Percentiles rank a stretch among this genome's conserved stretches.
These are phyloP conservation scores for Melopsittacus undulatus DNA, from an alignment of 2,797 vertebrate species.

Conservation along the genomic window DNA sequence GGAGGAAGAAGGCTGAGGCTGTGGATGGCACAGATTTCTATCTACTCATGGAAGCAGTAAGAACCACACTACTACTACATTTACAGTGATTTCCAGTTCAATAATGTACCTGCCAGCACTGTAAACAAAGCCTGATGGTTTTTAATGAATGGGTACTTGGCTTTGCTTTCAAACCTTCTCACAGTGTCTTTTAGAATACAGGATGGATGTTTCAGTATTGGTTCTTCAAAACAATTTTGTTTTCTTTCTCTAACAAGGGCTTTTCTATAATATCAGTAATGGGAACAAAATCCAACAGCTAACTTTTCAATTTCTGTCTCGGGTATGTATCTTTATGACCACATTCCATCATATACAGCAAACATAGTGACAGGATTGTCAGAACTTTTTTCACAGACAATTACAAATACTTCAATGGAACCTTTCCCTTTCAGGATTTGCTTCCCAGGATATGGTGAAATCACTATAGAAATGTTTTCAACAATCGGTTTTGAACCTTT, in stretches of 20 bases:
- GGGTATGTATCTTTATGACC: not conserved
- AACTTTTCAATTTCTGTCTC: not conserved
- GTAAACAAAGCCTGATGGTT: not conserved
- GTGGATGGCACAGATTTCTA: slow-evolving; percentile 7
- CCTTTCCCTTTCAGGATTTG: not conserved
- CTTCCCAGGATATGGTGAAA: not conserved
- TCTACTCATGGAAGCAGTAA: not conserved
- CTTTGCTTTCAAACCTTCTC: not conserved
- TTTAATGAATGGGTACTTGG: not conserved
- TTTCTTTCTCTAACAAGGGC: not conserved
- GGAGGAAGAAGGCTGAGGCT: slow-evolving; percentile 16
- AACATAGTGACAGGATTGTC: not conserved
- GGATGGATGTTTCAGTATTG: not conserved
- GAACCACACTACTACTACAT: not conserved
- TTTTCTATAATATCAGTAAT: not conserved
- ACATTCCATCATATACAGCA: not conserved
- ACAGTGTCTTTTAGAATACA: not conserved
- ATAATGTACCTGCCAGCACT: not conserved
- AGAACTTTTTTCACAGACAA: not conserved
- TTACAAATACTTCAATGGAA: not conserved
- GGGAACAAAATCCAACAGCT: slow-evolving; percentile 7
- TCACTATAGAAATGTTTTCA: not conserved
- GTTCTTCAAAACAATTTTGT: not conserved
- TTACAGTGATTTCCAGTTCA: not conserved
- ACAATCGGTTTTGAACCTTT: not conserved